phyloP scores from a whole-genome alignment of 1,140 invertebrate genomes.

The Procambarus virginalis region DNA sequence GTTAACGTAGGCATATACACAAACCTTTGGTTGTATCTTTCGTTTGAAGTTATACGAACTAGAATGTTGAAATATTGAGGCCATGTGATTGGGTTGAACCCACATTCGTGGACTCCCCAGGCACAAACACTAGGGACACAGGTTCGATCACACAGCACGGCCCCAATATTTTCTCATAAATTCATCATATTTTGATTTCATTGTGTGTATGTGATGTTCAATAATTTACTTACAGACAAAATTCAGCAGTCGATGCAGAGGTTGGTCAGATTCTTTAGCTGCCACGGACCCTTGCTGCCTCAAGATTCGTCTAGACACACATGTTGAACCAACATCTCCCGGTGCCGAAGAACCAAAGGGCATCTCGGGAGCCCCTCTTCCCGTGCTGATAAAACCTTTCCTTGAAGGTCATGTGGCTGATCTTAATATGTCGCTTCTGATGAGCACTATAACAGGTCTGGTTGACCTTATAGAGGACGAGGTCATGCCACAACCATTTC shows the following conservation, averaged over 20 bases:
- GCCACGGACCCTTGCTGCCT: slow-evolving; percentile 49
- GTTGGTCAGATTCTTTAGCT: slow-evolving; percentile 66
- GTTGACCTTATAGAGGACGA: slow-evolving; percentile 91
- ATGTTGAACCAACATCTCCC: neutral
- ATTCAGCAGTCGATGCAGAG: slow-evolving; percentile 68
- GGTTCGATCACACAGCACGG: too few species aligned
- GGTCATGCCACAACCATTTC: slow-evolving; percentile 84
- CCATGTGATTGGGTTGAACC: too few species aligned
- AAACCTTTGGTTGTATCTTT: neutral
- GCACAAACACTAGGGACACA: too few species aligned
- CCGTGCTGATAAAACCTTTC: slow-evolving; percentile 36
- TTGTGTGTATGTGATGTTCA: too few species aligned
- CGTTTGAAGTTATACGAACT: too few species aligned
- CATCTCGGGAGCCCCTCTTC: slow-evolving; percentile 49
- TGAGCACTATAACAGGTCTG: slow-evolving; percentile 86
- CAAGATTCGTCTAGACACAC: slow-evolving; percentile 61
- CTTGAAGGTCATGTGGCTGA: slow-evolving; percentile 81
- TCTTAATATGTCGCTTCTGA: slow-evolving; percentile 82
- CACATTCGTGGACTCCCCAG: too few species aligned
- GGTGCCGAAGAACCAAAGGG: slow-evolving; percentile 28
- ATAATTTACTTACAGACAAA: slow-evolving; percentile 55
- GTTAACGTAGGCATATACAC: neutral
- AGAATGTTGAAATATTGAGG: too few species aligned
- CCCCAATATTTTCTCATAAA: too few species aligned
- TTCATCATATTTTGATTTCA: too few species aligned